These are phyloP conservation scores for Nasonia longicornis DNA, from an alignment of 1,140 invertebrate genomes.

Conservation along the genomic window DNA sequence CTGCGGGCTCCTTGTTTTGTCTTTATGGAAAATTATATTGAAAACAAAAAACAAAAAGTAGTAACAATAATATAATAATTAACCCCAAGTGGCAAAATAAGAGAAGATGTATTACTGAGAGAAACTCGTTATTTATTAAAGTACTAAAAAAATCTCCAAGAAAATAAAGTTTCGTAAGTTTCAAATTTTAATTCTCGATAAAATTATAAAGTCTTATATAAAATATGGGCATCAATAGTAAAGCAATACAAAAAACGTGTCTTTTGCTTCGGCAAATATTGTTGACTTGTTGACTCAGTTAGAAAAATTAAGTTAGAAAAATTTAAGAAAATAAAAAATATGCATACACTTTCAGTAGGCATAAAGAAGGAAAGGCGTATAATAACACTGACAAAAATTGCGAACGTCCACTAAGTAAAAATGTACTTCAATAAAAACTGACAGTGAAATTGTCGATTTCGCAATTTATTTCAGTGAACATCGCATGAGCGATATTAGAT, in stretches of 20 bases:
- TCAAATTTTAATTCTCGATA: conserved; percentile 8
- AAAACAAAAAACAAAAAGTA: too few species aligned
- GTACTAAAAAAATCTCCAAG: conserved; percentile 51
- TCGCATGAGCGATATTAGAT: not conserved
- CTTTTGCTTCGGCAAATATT: not conserved
- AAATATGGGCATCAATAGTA: not conserved
- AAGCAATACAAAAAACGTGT: conserved; percentile 19
- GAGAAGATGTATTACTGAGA: conserved; percentile 49
- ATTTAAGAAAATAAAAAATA: not conserved
- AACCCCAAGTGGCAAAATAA: conserved; percentile 6
- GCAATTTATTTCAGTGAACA: conserved; percentile 15
- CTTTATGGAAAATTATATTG: too few species aligned
- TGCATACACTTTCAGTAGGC: not conserved
- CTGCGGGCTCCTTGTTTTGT: too few species aligned
- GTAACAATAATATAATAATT: too few species aligned
- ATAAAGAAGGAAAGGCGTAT: not conserved
- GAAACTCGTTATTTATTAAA: conserved; percentile 54
- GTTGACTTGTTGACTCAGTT: too few species aligned
- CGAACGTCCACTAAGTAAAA: too few species aligned
- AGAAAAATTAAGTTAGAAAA: not conserved
- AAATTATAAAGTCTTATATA: not conserved
- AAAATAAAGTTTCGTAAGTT: conserved; percentile 46
- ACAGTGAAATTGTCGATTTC: not conserved
- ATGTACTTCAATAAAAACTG: not conserved
- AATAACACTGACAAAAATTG: conserved; percentile 13